Base-by-base conservation (phyloP, 2,888 invertebrate species). In the Exocentrus adspersus region DNA sequence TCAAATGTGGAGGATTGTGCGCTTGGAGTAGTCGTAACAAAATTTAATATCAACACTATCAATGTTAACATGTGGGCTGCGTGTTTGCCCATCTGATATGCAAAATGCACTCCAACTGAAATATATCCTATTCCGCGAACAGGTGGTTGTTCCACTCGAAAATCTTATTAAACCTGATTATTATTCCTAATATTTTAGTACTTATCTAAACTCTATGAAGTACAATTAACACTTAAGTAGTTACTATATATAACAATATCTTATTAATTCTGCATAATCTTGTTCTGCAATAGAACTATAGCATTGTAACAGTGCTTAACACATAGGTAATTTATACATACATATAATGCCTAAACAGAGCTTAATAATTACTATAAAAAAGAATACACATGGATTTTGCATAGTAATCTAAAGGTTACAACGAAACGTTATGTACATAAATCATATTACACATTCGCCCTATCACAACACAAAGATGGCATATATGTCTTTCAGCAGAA, bases 151-250 rank as follows among this genome's bases (percentile, higher is more conserved):
- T 56, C 32, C 66, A 53, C 52, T 65, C 53, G 57, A 62, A 67
- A 64, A 61, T 60, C 71, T 71, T 69, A n/a, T n/a, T n/a, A 67
- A 64, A 70, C 62, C 64, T 66, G 65, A 64, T 72, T 69, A 65
- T 68, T 65, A 60, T n/a, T n/a, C 63, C 65, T 69, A 69, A 52
- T 54, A 64, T 45, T 59, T 57, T 37, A 61, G 58, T 68, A n/a
- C n/a, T n/a, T n/a, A 83, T 84, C 85, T 86, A 86, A 85, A 85
- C 85, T 87, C 86, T 82, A 81, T 81, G 79, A 81, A 81, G 79
- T 82, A 83, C 81, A 82, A 78, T 80, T 82, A 83, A 83, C 82
- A 82, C 81, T 82, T 82, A 82, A 78, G 77, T 82, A 79, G 75
- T 80, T 74, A 70, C 80, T 81, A 80, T 81, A 79, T 79, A 80